A percentile compares a stretch with the other conserved stretches of the same genome.
Conservation (phyloP, 2,797 vertebrate species). For the Leptodactylus fallax region DNA sequence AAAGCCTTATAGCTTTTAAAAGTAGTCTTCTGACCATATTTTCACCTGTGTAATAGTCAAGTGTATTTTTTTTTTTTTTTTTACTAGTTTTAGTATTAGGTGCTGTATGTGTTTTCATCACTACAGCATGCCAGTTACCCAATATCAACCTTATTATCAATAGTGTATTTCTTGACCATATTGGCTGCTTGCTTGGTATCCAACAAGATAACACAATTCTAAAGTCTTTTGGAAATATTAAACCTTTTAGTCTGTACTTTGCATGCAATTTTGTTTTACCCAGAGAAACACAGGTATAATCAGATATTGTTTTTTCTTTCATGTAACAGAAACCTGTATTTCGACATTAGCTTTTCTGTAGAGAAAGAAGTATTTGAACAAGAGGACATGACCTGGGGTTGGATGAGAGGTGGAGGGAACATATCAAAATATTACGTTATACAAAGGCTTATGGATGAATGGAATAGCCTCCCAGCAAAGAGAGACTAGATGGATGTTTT, state of each 20-base stretch:
- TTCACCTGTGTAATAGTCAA: no score
- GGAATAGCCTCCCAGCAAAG: conserved; percentile 41
- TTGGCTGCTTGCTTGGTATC: no score
- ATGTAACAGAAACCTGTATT: conserved; percentile 42
- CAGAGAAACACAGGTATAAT: neutral
- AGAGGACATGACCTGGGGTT: conserved; percentile 48
- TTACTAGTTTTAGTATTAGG: no score
- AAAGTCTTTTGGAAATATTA: no score
- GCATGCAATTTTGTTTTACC: neutral
- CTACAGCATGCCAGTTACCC: no score
- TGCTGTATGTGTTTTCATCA: no score
- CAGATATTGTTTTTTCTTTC: conserved; percentile 11
- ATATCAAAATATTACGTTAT: conserved; percentile 44
- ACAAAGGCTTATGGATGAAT: conserved; percentile 46
- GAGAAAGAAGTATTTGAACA: conserved; percentile 42
- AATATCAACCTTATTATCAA: no score
- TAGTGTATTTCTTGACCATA: no score
- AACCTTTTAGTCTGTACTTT: neutral
- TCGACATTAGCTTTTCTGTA: conserved; percentile 15
- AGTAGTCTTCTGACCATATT: no score
- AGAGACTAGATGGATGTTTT: conserved; percentile 19
- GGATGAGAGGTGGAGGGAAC: conserved; percentile 23
- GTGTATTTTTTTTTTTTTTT: no score
- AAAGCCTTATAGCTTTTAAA: no score
- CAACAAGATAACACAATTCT: no score